Base-by-base conservation (phyloP, 2,888 invertebrate genomes). In the Campoplex capitator region DNA sequence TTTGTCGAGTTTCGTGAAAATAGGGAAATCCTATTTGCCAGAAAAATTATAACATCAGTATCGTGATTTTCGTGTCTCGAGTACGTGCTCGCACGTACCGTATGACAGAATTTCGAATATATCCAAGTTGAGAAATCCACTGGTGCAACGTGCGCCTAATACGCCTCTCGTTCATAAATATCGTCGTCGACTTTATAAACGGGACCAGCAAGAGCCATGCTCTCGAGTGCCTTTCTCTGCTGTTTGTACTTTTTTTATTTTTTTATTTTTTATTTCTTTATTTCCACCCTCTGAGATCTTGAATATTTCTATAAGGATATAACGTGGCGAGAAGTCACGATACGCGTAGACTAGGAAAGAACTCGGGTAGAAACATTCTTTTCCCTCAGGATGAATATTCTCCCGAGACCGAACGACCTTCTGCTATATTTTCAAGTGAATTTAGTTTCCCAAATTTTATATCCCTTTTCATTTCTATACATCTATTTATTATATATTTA, bases 121-220 rank as follows among this genome's bases (percentile, higher is more conserved):
- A 35, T 58, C 38, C 75, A 42, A 35, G 79, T 58, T 75, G 71
- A 28, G 67, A 82, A 54, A 78, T 74, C 54, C 71, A 67, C 65
- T 73, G 80, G 71, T 70, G 45, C 80, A 79, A 62, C 18, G 71
- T 56, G 58, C 71, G 68, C 28, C 81, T 84, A 65, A 82, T 78
- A 78, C 65, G 75, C 48, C 58, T 71, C 75, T 75, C 75, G 58
- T 85, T 78, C 68, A 79, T 84, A 84, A 87, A 84, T 84, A 87
- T 87, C 81, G 56, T 56, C 54, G 70, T 74, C 48, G 48, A 38
- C 18, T 80, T 32, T 73, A 51, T 54, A 56, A 28, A 9, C 11
- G 9, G 23, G 58, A 45, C 45, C 65, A 56, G 54, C 67, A 45
- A 70, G 54, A 80, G 38, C 67, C 68, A 42, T 71, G 78, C 54